phyloP scores from a whole-genome alignment of 2,888 invertebrate genomes.

The Lepidonotus clava region DNA sequence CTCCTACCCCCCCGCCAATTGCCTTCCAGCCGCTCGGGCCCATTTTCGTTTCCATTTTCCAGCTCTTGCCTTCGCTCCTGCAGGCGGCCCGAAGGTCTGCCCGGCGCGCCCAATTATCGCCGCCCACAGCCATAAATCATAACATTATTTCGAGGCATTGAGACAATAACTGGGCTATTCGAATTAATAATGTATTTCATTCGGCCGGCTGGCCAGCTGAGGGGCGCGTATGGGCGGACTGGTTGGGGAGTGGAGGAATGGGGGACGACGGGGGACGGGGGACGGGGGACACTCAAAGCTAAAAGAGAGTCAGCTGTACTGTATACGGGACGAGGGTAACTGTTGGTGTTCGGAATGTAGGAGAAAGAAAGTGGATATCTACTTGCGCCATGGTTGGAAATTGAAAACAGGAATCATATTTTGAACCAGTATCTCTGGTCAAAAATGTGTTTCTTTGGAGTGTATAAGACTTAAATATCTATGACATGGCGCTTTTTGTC shows the following conservation, averaged over 20 bases:
- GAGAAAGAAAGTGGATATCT: no score
- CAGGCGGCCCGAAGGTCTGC: background rate
- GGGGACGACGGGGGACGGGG: background rate
- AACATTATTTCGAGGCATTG: constrained; percentile 42
- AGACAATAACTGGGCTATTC: constrained; percentile 45
- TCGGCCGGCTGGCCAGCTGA: background rate
- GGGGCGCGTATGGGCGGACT: background rate
- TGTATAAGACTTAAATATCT: no score
- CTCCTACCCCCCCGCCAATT: background rate
- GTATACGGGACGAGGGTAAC: background rate
- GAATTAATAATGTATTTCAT: constrained; percentile 45
- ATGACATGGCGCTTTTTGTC: no score
- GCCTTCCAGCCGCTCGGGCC: constrained; percentile 19
- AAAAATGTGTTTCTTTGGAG: no score
- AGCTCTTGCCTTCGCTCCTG: constrained; percentile 12
- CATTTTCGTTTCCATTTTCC: constrained; percentile 42
- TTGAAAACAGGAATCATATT: no score
- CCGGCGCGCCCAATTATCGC: background rate
- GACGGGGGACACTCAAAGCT: background rate
- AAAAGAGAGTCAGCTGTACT: background rate
- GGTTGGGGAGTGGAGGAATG: background rate
- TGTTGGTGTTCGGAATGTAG: background rate
- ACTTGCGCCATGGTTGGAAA: no score
- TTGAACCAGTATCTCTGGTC: no score
- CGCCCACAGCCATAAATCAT: constrained; percentile 9